These are phyloP conservation scores for Rattus rattus DNA, from an alignment of 2,113 vertebrate genomes.

Conservation along the genomic window DNA sequence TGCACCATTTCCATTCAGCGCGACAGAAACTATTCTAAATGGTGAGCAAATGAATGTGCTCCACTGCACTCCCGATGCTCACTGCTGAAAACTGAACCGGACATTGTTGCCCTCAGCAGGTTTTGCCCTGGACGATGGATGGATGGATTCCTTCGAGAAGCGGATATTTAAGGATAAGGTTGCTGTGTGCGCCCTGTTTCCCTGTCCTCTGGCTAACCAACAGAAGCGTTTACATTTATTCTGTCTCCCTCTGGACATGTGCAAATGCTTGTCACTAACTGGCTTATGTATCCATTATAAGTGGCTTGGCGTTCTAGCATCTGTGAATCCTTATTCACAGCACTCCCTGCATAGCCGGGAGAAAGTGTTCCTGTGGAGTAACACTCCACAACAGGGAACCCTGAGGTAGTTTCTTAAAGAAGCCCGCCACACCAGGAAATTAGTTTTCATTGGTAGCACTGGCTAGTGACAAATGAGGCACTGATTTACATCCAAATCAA, in stretches of 20 bases:
- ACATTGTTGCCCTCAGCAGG: background rate
- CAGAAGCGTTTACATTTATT: background rate
- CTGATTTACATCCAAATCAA: rapidly evolving
- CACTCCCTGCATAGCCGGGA: background rate
- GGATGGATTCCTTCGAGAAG: background rate
- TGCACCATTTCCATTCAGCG: background rate
- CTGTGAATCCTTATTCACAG: background rate
- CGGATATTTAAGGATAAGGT: background rate
- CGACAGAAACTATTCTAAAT: background rate
- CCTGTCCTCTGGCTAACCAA: background rate
- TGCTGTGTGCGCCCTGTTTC: background rate
- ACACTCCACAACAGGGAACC: background rate
- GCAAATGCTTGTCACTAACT: background rate
- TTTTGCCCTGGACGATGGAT: background rate
- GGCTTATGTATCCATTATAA: background rate
- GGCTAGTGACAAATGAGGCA: background rate
- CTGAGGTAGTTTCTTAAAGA: background rate
- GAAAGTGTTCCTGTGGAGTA: background rate
- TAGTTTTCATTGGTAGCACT: rapidly evolving
- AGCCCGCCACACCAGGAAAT: background rate
- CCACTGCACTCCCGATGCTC: background rate
- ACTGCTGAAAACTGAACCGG: background rate
- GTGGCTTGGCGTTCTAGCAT: background rate
- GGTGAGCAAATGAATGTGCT: background rate
- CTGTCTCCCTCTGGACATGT: background rate